Percentiles rank a stretch among this genome's conserved stretches.
These are phyloP conservation scores for Malachius bipustulatus DNA, from an alignment of 2,888 invertebrate genomes.

Conservation along the genomic window DNA sequence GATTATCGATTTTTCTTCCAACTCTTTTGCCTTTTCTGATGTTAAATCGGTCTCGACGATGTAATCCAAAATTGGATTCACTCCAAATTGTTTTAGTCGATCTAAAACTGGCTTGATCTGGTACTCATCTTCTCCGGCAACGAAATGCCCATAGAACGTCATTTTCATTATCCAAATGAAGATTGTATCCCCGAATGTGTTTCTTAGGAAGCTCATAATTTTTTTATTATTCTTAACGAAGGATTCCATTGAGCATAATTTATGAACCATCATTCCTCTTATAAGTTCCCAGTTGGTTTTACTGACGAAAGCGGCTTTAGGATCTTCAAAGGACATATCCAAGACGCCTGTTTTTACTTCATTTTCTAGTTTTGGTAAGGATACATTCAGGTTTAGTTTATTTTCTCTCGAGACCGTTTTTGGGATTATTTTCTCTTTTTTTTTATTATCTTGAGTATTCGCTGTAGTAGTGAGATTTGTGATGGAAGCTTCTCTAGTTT, in stretches of 20 bases:
- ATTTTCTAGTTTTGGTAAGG: too few relatives aligned
- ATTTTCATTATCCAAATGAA: constrained; percentile 73
- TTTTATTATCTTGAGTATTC: too few relatives aligned
- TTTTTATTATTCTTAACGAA: constrained; percentile 77
- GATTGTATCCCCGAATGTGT: constrained; percentile 59
- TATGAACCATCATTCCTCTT: constrained; percentile 74
- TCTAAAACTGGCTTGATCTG: constrained; percentile 68
- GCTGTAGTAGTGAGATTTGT: too few relatives aligned
- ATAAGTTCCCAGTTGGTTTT: constrained; percentile 79
- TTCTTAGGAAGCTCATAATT: constrained; percentile 68
- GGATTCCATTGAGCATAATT: constrained; percentile 66
- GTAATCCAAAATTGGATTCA: constrained; percentile 91
- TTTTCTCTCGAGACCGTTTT: too few relatives aligned
- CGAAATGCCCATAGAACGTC: constrained; percentile 94
- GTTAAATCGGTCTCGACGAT: constrained; percentile 87
- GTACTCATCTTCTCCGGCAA: constrained; percentile 80
- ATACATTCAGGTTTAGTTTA: too few relatives aligned
- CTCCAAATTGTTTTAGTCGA: constrained; percentile 74
- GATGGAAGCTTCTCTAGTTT: too few relatives aligned
- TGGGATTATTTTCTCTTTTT: too few relatives aligned
- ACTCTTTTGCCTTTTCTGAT: constrained; percentile 76
- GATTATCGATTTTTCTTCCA: constrained; percentile 64
- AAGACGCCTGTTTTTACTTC: too few relatives aligned
- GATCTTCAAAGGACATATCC: constrained; percentile 69
- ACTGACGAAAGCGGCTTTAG: constrained; percentile 76